Conservation (phyloP, 2,888 invertebrate species). For the Metacarcinus magister region DNA sequence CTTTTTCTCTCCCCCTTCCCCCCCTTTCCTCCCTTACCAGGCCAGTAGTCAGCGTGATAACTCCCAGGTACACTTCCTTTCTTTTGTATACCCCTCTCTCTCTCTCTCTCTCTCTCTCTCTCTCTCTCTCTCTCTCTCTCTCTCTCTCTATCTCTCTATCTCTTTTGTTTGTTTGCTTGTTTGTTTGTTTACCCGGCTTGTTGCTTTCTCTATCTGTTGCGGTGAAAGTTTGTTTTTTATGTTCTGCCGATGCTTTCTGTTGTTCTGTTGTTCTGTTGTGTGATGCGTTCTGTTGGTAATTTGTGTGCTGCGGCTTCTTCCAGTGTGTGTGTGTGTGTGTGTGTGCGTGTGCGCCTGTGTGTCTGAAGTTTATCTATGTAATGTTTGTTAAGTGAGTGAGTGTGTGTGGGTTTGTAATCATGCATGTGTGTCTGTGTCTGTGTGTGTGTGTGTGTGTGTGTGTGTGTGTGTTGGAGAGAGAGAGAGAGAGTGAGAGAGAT, state of each 20-base stretch:
- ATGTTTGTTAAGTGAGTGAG: not conserved
- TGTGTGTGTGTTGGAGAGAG: not conserved
- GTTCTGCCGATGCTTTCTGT: not conserved
- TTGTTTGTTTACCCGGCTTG: not conserved
- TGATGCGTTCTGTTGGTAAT: not conserved
- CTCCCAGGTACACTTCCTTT: not conserved
- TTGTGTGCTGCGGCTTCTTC: not conserved
- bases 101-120: not conserved
- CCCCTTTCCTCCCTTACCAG: not conserved
- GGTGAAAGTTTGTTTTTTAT: not conserved
- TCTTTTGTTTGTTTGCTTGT: not conserved
- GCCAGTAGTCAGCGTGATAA: not conserved
- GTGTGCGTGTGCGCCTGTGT: not conserved
- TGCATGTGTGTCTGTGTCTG: constrained; percentile 9
- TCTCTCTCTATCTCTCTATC: not conserved
- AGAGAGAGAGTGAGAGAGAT: not conserved
- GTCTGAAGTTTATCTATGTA: not conserved
- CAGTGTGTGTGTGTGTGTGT: not conserved
- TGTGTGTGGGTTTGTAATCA: not conserved
- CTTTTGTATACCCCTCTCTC: not conserved
- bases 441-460: constrained; percentile 35
- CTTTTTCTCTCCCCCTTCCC: not conserved
- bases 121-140: not conserved
- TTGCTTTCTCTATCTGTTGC: not conserved
- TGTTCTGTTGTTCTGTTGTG: not conserved